These are phyloP conservation scores for Heliconius erato DNA, from an alignment of 2,888 invertebrate genomes.

Conservation along the genomic window DNA sequence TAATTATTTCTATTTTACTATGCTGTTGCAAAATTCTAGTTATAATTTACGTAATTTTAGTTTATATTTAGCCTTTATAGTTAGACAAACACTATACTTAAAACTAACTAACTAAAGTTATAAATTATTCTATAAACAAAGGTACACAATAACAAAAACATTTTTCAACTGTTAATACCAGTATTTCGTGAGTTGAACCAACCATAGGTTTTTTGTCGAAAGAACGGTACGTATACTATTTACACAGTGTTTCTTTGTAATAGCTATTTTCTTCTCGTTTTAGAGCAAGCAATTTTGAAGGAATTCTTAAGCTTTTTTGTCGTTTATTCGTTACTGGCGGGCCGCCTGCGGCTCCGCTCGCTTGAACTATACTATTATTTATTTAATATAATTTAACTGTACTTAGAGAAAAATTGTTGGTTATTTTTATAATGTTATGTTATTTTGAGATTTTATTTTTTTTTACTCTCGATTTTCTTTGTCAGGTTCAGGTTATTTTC, in stretches of 20 bases:
- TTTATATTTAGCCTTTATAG: no score
- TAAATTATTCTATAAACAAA: background rate
- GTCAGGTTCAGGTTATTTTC: no score
- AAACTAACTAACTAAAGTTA: background rate
- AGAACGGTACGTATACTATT: slow-evolving; percentile 50
- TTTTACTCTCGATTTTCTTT: no score
- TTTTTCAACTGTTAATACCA: background rate
- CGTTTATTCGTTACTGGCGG: slow-evolving; percentile 1
- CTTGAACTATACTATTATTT: no score
- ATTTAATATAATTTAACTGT: no score
- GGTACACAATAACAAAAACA: slow-evolving; percentile 3
- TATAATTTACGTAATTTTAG: background rate
- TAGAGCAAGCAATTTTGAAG: slow-evolving; percentile 46
- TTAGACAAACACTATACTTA: background rate
- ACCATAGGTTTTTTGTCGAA: slow-evolving; percentile 18
- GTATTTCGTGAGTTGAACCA: slow-evolving; percentile 7
- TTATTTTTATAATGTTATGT: no score
- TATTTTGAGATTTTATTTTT: no score
- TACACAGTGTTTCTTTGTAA: slow-evolving; percentile 53
- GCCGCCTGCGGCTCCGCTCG: no score
- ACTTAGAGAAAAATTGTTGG: no score
- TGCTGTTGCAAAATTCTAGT: background rate
- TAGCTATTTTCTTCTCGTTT: slow-evolving; percentile 41
- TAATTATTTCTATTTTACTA: no score
- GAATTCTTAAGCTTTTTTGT: slow-evolving; percentile 29